Percentiles rank a stretch among this genome's conserved stretches.
These are phyloP conservation scores for Hybognathus amarus DNA, from an alignment of 2,797 vertebrate genomes.

Conservation along the genomic window DNA sequence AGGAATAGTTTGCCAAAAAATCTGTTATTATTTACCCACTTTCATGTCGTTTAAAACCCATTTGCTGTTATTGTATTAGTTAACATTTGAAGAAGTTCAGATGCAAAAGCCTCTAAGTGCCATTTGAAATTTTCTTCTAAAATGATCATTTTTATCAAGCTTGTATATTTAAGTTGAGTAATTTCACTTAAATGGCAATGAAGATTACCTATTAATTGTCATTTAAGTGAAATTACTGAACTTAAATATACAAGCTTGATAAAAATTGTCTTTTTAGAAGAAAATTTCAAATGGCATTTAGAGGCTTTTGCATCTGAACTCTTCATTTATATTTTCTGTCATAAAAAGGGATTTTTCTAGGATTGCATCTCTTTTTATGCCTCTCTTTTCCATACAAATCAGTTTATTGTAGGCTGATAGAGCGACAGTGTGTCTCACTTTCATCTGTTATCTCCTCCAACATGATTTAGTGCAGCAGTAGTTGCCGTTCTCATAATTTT, in stretches of 20 bases:
- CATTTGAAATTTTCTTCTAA: too few species aligned
- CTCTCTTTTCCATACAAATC: not conserved
- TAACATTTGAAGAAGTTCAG: too few species aligned
- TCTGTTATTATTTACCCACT: not conserved
- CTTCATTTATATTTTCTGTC: not conserved
- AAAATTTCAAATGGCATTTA: too few species aligned
- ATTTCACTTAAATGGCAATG: too few species aligned
- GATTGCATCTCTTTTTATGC: not conserved
- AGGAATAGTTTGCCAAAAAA: not conserved
- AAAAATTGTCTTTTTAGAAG: too few species aligned
- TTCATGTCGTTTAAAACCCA: not conserved
- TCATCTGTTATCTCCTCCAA: not conserved
- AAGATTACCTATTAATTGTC: too few species aligned
- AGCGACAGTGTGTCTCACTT: not conserved
- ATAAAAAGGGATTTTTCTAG: not conserved
- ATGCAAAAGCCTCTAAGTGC: too few species aligned
- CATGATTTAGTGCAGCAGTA: not conserved
- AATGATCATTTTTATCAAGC: too few species aligned
- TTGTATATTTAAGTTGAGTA: too few species aligned
- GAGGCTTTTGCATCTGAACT: too few species aligned
- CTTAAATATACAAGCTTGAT: too few species aligned
- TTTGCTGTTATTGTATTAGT: not conserved
- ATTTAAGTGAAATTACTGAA: too few species aligned
- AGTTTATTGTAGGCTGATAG: not conserved
- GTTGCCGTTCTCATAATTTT: not conserved